phyloP scores from a whole-genome alignment of 2,797 vertebrate species.

The Melanotaenia pygmaea region DNA sequence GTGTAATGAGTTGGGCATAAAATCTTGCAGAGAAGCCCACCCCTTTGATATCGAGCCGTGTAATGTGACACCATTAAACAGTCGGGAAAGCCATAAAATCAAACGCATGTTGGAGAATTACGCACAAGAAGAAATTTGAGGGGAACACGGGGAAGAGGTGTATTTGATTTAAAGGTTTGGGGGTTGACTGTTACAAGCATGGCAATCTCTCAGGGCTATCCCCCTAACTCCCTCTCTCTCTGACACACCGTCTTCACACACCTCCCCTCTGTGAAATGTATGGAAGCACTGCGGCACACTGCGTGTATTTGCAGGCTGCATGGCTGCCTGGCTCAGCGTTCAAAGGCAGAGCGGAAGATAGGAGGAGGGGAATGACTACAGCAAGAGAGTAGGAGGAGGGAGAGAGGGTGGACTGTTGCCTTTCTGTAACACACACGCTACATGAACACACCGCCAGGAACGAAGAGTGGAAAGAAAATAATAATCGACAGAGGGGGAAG shows the following conservation, averaged over 20 bases:
- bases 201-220: constrained; percentile 12
- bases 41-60: constrained; percentile 1
- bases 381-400: constrained; percentile 70
- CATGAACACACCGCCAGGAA: constrained; percentile 79
- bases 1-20: constrained; percentile 64
- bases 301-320: constrained; percentile 76
- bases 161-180: background rate
- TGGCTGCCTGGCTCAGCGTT: constrained; percentile 74
- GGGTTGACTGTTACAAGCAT: constrained; percentile 2
- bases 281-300: constrained; percentile 83
- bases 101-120: background rate
- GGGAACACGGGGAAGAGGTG: background rate
- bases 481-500: constrained; percentile 59
- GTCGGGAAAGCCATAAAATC: background rate
- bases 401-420: constrained; percentile 74
- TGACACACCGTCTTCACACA: constrained; percentile 22
- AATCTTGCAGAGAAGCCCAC: constrained; percentile 32
- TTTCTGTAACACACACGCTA: constrained; percentile 81
- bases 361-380: constrained; percentile 81
- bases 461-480: constrained; percentile 71
- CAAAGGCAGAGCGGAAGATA: constrained; percentile 79
- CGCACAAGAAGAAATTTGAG: background rate
- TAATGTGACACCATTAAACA: background rate
- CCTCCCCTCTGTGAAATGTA: constrained; percentile 65
- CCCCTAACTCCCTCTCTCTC: background rate